Conservation (phyloP, 2,113 vertebrate genomes). For the Gallinago media region DNA sequence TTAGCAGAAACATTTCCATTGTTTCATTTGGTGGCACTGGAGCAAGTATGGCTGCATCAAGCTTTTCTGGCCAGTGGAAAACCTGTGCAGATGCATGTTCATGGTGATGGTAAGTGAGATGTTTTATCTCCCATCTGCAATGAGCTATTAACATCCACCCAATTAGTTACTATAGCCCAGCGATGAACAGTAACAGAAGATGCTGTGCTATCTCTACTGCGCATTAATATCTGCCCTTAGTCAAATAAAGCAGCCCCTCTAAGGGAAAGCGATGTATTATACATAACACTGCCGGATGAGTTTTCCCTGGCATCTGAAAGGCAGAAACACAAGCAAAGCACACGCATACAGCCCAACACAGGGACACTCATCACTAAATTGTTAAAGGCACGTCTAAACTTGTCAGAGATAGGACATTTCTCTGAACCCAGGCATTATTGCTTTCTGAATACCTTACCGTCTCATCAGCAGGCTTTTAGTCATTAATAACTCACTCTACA, state of each 20-base stretch:
- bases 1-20: not conserved
- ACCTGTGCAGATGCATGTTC: not conserved
- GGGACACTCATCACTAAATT: not conserved
- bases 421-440: no score
- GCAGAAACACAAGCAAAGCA: not conserved
- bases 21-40: not conserved
- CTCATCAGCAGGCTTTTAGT: not conserved
- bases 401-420: no score
- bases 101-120: not conserved
- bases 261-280: not conserved
- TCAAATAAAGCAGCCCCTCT: not conserved
- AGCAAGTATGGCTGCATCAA: not conserved
- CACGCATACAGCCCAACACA: not conserved
- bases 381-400: no score
- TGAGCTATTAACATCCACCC: not conserved
- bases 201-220: not conserved
- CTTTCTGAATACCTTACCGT: no score
- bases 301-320: not conserved
- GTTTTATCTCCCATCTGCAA: not conserved
- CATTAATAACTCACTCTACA: not conserved
- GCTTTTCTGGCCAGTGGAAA: not conserved
- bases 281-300: not conserved
- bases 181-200: not conserved
- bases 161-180: not conserved
- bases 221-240: not conserved